Conservation (phyloP, 2,113 vertebrate species). For the Stomatorhinus ivindoensis region DNA sequence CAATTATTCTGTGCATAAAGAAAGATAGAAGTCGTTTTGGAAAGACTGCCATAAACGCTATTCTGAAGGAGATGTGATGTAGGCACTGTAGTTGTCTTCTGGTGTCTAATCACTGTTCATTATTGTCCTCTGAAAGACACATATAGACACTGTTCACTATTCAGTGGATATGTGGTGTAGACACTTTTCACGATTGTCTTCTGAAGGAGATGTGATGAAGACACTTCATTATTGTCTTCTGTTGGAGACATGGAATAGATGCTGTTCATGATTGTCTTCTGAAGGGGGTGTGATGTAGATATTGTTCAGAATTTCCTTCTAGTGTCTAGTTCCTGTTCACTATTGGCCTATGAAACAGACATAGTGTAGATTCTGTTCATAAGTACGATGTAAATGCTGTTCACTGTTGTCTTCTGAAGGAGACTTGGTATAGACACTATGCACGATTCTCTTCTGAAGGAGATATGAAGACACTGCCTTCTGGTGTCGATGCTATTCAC, state of each 20-base stretch:
- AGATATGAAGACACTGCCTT: not conserved
- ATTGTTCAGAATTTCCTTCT: not conserved
- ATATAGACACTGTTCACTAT: not conserved
- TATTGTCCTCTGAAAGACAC: not conserved
- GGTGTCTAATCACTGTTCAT: not conserved
- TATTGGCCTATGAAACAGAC: not conserved
- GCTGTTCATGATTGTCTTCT: not conserved
- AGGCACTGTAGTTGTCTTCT: not conserved
- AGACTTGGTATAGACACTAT: no score
- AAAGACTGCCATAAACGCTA: not conserved
- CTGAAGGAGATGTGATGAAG: not conserved
- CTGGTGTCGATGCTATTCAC: not conserved
- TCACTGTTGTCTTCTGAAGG: not conserved
- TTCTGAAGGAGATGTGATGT: not conserved
- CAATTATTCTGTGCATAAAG: not conserved
- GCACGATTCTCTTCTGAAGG: not conserved
- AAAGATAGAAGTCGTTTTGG: not conserved
- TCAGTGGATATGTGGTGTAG: not conserved
- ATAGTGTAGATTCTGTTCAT: not conserved
- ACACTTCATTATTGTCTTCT: not conserved
- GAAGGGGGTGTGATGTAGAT: not conserved
- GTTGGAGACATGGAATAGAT: not conserved
- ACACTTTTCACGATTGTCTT: not conserved
- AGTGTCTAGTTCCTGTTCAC: not conserved
- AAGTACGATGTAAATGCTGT: not conserved